phyloP scores from a whole-genome alignment of 2,888 invertebrate species.

The Cyrtodaria siliqua region DNA sequence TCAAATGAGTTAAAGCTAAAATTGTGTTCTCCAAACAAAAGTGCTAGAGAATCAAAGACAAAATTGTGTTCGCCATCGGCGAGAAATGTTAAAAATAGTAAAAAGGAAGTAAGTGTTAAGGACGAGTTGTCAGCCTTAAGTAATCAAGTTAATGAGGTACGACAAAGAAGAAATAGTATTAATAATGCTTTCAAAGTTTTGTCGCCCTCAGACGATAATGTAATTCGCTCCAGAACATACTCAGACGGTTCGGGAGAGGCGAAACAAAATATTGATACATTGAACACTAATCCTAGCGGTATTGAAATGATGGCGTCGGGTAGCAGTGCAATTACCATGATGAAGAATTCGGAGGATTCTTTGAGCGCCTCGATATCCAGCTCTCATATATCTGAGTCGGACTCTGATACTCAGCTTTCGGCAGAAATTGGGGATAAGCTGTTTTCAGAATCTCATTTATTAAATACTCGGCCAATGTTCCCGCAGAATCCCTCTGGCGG shows the following conservation, averaged over 20 bases:
- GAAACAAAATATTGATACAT: neutral
- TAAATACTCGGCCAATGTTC: conserved; percentile 53
- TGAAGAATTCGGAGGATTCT: conserved; percentile 57
- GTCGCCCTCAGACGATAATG: conserved; percentile 21
- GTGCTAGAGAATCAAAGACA: neutral
- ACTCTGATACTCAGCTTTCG: conserved; percentile 57
- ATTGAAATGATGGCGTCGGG: conserved; percentile 43
- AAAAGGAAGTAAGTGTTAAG: conserved; percentile 5
- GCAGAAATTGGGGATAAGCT: conserved; percentile 51
- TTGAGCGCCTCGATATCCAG: conserved; percentile 58
- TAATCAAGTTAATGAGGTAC: conserved; percentile 55
- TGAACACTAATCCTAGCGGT: neutral
- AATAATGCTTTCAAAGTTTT: conserved; percentile 38
- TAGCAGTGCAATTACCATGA: conserved; percentile 46
- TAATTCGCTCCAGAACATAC: neutral
- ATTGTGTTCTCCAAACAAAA: conserved; percentile 11
- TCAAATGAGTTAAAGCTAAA: neutral
- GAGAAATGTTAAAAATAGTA: neutral
- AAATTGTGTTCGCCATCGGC: conserved; percentile 1
- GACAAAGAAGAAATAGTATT: conserved; percentile 46
- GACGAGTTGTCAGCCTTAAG: conserved; percentile 52
- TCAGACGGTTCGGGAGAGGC: neutral
- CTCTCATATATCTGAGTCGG: conserved; percentile 56
- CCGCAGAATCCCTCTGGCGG: conserved; percentile 27
- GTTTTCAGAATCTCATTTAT: conserved; percentile 53